Conservation (phyloP, 2,797 vertebrate genomes). For the Pagetopsis macropterus region DNA sequence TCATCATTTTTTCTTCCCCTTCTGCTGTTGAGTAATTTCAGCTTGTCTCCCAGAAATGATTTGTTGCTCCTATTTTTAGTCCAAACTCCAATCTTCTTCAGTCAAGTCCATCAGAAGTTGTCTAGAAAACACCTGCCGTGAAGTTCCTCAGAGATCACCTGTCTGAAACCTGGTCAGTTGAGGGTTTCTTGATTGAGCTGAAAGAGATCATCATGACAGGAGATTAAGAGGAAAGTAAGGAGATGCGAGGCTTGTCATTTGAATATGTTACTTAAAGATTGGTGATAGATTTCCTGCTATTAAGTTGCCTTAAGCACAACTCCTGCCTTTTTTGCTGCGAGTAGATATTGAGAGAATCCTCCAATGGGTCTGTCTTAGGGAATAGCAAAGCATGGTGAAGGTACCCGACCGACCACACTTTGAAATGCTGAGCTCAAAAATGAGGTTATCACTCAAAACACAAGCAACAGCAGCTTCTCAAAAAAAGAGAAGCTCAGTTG, state of each 20-base stretch:
- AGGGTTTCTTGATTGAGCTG: constrained; percentile 66
- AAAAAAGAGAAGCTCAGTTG: constrained; percentile 14
- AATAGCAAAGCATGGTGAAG: constrained; percentile 20
- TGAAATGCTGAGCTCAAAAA: constrained; percentile 35
- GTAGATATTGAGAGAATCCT: constrained; percentile 30
- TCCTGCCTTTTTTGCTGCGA: constrained; percentile 32
- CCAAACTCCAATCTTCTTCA: constrained; percentile 72
- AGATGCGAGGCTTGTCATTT: constrained; percentile 54
- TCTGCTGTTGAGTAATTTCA: constrained; percentile 83
- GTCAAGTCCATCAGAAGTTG: constrained; percentile 80
- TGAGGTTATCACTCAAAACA: constrained; percentile 52
- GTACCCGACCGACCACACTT: constrained; percentile 34
- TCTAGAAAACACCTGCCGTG: constrained; percentile 80
- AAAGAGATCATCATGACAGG: constrained; percentile 53
- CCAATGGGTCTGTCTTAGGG: constrained; percentile 13
- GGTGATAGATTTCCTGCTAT: constrained; percentile 25
- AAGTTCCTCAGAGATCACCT: constrained; percentile 78
- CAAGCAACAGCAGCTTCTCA: not conserved
- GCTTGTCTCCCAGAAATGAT: constrained; percentile 82
- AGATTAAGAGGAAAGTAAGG: constrained; percentile 48
- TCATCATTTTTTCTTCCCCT: constrained; percentile 74
- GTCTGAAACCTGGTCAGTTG: constrained; percentile 66
- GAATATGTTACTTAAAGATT: constrained; percentile 48
- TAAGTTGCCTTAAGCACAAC: constrained; percentile 37
- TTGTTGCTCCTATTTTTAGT: constrained; percentile 85